Percentiles rank a stretch among this genome's conserved stretches.
phyloP scores from a whole-genome alignment of 2,797 vertebrate species.

The Sebastes itinus region DNA sequence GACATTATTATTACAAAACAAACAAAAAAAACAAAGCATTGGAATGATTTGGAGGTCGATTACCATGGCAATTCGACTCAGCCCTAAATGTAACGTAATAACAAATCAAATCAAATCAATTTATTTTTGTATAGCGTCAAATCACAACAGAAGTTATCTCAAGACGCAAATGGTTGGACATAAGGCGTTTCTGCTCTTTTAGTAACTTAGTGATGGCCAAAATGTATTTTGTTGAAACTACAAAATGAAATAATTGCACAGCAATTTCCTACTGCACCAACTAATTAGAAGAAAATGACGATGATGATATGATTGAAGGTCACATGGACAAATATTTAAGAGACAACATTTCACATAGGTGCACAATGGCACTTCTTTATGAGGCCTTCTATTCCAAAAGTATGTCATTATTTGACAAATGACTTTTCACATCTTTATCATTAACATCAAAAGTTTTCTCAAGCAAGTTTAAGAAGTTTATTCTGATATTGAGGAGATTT shows the following conservation, averaged over 20 bases:
- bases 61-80: no score
- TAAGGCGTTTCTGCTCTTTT: background rate
- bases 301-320: background rate
- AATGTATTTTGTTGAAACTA: background rate
- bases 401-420: background rate
- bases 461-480: conserved; percentile 9
- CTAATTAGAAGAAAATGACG: background rate
- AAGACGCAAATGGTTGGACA: background rate
- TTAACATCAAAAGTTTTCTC: background rate
- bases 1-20: no score
- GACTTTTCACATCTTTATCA: background rate
- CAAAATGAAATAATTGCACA: background rate
- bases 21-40: no score
- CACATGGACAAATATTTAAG: background rate
- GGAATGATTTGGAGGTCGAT: no score
- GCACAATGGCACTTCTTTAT: background rate
- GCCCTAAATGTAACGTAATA: background rate
- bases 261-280: conserved; percentile 5
- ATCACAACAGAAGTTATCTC: no score
- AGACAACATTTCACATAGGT: background rate
- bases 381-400: background rate
- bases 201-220: background rate
- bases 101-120: no score
- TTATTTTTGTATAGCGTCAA: no score
- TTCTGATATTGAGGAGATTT: background rate